A percentile compares a stretch with the other conserved stretches of the same genome.
Conservation (phyloP, 92 coral and sea anemone genomes). For the Virgularia gustaviana region DNA sequence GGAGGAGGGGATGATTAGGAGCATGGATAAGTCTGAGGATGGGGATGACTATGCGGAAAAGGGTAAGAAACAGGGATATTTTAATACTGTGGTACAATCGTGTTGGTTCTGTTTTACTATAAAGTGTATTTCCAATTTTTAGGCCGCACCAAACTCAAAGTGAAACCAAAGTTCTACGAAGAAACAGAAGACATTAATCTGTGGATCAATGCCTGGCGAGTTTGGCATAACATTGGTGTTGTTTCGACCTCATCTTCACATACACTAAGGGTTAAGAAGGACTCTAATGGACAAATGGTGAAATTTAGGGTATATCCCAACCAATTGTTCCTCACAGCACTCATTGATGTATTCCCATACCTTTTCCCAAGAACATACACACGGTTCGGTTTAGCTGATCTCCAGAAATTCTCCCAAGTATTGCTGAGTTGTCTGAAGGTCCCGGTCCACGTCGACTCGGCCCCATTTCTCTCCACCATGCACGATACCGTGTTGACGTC, state of each 20-base stretch:
- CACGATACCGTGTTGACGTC: slow-evolving; percentile 84
- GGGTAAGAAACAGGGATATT: too few species aligned
- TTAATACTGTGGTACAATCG: too few species aligned
- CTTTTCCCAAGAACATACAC: slow-evolving; percentile 80
- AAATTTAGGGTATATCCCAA: slow-evolving; percentile 66
- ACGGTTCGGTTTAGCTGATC: slow-evolving; percentile 91
- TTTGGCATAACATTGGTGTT: slow-evolving; percentile 82
- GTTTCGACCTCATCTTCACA: slow-evolving; percentile 65
- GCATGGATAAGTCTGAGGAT: too few species aligned
- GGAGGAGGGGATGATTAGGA: too few species aligned
- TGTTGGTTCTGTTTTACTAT: too few species aligned
- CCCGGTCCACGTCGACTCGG: slow-evolving; percentile 84
- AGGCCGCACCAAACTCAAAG: slow-evolving; percentile 62
- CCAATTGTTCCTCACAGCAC: slow-evolving; percentile 78
- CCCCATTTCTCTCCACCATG: slow-evolving; percentile 86
- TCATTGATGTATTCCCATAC: slow-evolving; percentile 82
- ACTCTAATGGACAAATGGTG: slow-evolving; percentile 73
- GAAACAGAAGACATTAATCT: slow-evolving; percentile 86
- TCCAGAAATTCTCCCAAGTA: slow-evolving; percentile 83
- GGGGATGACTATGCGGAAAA: too few species aligned
- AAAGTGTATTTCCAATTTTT: too few species aligned
- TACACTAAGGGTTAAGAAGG: slow-evolving; percentile 68
- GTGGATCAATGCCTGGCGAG: slow-evolving; percentile 97
- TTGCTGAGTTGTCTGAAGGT: slow-evolving; percentile 66
- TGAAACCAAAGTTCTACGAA: slow-evolving; percentile 92